Percentiles rank a stretch among this genome's conserved stretches.
phyloP scores from a whole-genome alignment of 2,113 vertebrate genomes.

The Pterophyllum scalare region DNA sequence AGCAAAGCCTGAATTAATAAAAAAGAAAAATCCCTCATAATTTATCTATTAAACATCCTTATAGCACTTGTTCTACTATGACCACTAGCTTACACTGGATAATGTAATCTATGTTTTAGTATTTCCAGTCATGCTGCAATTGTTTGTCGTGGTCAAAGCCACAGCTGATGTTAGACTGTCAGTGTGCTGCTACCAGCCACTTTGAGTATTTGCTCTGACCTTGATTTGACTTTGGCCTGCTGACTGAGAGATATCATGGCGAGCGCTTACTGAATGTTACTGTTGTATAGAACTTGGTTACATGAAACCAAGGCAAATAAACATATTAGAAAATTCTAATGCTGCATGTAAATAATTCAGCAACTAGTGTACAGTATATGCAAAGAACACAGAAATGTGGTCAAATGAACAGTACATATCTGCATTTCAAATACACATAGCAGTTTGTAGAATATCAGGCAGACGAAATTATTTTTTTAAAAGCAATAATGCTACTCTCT shows the following conservation, averaged over 20 bases:
- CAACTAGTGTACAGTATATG: background rate
- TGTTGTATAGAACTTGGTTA: background rate
- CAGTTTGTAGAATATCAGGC: no score
- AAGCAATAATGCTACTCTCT: background rate
- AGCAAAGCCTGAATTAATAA: background rate
- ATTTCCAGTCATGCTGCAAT: background rate
- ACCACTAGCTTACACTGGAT: background rate
- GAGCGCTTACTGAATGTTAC: background rate
- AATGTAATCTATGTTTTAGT: no score
- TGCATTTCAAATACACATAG: background rate
- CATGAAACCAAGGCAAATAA: background rate
- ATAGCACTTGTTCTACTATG: background rate
- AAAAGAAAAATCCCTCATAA: background rate
- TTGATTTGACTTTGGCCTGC: slow-evolving; percentile 18
- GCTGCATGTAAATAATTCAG: slow-evolving; percentile 10
- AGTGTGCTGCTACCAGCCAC: background rate
- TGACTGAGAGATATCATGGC: background rate
- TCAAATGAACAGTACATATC: background rate
- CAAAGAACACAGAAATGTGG: background rate
- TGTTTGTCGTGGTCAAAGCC: background rate
- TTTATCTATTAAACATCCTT: background rate
- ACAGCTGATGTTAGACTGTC: background rate
- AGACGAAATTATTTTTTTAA: background rate
- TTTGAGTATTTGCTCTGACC: background rate
- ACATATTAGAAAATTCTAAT: slow-evolving; percentile 6